phyloP scores from a whole-genome alignment of 2,113 vertebrate species.

The Anolis sagrei region DNA sequence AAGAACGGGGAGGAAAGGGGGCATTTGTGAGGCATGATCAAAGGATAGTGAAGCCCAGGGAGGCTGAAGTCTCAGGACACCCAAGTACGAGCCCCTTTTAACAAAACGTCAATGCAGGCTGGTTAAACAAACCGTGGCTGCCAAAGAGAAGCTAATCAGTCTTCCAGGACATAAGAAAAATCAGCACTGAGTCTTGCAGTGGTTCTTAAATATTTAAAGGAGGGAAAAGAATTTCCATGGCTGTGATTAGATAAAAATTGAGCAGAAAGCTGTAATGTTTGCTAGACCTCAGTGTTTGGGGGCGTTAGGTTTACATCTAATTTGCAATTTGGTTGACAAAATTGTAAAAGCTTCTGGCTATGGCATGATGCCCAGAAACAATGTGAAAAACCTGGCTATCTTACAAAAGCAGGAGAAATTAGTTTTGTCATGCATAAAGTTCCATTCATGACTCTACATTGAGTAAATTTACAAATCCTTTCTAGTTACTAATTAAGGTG shows the following conservation, averaged over 20 bases:
- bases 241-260: conserved; percentile 24
- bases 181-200: conserved; percentile 14
- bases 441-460: conserved; percentile 61
- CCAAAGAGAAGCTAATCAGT: conserved; percentile 35
- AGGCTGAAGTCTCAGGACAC: conserved; percentile 43
- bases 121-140: conserved; percentile 46
- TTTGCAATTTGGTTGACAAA: conserved; percentile 41
- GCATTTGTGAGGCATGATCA: conserved; percentile 59
- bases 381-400: conserved; percentile 46
- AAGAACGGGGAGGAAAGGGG: conserved; percentile 51
- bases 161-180: conserved; percentile 32
- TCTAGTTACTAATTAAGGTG: conserved; percentile 39
- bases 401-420: conserved; percentile 53
- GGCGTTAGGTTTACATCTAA: conserved; percentile 31
- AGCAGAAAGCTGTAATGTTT: conserved; percentile 19
- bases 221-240: conserved; percentile 12
- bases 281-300: not conserved
- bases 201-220: conserved; percentile 27
- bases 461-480: not conserved
- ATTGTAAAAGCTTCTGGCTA: conserved; percentile 42
- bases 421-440: conserved; percentile 23
- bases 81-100: conserved; percentile 45
- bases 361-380: conserved; percentile 33
- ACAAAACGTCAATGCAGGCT: conserved; percentile 52
- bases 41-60: conserved; percentile 61